Base-by-base conservation (phyloP, 2,797 vertebrate genomes). In the Pagetopsis macropterus region DNA sequence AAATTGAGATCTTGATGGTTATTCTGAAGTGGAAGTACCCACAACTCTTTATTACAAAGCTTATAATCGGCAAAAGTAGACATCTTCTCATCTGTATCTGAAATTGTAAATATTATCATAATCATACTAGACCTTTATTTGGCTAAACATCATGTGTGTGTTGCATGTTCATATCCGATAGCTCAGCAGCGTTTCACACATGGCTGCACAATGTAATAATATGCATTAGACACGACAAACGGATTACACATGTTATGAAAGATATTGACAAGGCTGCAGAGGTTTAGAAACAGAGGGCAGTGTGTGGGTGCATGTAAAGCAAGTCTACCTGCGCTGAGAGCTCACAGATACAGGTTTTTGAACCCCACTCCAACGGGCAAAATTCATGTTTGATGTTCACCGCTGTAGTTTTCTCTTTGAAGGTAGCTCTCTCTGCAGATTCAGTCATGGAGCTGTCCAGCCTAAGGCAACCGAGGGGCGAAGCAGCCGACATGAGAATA, bases 401-500 rank as follows among this genome's bases (percentile, higher is more conserved):
- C 56, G 71, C 76, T 79, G 80, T 68, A 76, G 75, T 81, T 80
- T 86, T 86, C 70, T 75, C 79, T 91, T 89, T 89, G 84, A 90
- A 92, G 83, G 79, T 73, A 83, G 51, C 66, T 15, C 71, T 58
- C 75, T 78, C 80, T 67, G 77, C 65, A 78, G 79, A 80, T 80
- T 72, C 71, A 58, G 60, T 44, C 54, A 23, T 63, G 65, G 72
- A 84, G 58, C 69, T 77, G 72, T 74, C 70, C 76, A 60, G 80
- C 82, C 72, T 79, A 5, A 51, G 78, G 80, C 78, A 77, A 72
- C 63, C 21, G 40, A 82, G 56, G 57, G 49, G 40, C 19, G 10
- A 66, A 72, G 62, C 41, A 59, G 48, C 17, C 65, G 15, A 58
- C 63, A 27, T 48, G 44, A 78, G 62, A 59, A 72, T 65, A 73